Evolutionary conservation across 2,888 invertebrate species (phyloP).

Genomic region (Athalia circularis): DNA sequence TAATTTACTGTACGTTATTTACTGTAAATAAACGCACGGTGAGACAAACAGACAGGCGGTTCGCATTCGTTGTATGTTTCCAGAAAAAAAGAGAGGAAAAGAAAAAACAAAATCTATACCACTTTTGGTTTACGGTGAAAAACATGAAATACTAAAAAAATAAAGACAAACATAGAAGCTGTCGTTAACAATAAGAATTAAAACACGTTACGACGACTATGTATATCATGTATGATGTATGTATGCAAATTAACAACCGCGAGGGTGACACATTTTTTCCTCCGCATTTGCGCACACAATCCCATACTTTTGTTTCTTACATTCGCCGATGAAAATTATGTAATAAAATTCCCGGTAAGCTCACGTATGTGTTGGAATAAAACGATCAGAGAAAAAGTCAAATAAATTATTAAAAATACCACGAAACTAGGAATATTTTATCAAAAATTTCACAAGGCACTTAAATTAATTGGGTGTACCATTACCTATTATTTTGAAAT

Average conservation of each 20-base stretch:
- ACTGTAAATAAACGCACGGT: no score
- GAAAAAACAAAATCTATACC: no score
- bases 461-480: neutral
- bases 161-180: neutral
- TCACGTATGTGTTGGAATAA: neutral
- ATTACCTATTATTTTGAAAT: constrained; percentile 51
- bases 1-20: no score
- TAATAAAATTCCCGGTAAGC: neutral
- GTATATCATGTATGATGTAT: neutral
- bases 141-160: neutral
- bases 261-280: neutral
- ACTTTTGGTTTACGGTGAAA: neutral
- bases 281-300: no score
- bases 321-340: no score
- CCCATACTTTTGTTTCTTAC: no score
- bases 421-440: neutral
- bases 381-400: neutral
- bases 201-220: neutral
- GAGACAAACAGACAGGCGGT: no score
- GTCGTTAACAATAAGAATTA: neutral
- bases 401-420: neutral
- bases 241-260: neutral
- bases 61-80: no score
- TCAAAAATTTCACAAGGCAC: no score
- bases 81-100: no score